phyloP scores from a whole-genome alignment of 2,113 vertebrate species.

The Chelonoidis abingdonii region DNA sequence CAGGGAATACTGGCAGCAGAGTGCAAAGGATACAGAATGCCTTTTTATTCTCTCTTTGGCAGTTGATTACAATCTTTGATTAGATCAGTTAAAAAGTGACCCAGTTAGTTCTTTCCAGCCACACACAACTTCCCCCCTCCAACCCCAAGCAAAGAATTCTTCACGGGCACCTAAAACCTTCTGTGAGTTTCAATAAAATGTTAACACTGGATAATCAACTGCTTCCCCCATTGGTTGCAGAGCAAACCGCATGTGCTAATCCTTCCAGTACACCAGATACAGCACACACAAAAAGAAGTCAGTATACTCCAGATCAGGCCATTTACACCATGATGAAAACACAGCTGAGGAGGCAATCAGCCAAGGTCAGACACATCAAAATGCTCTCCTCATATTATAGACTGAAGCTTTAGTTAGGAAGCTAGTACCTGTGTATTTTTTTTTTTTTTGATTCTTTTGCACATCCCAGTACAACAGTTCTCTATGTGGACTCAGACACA shows the following conservation, averaged over 20 bases:
- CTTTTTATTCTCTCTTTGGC: constrained; percentile 35
- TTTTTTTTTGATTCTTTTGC: background rate
- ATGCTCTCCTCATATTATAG: background rate
- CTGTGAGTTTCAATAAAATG: background rate
- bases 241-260: background rate
- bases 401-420: accelerated
- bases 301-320: accelerated
- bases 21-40: background rate
- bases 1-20: background rate
- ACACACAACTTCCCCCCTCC: background rate
- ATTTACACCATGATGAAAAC: background rate
- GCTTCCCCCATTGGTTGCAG: background rate
- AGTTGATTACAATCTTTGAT: background rate
- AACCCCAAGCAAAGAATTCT: accelerated
- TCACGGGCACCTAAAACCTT: accelerated
- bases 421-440: background rate
- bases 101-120: background rate
- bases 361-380: accelerated
- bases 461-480: background rate
- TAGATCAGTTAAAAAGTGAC: constrained; percentile 12
- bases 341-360: background rate
- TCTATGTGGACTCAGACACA: background rate
- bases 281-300: background rate
- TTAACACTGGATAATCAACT: background rate
- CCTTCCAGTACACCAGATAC: background rate